These are phyloP conservation scores for Aptenodytes patagonicus DNA, from an alignment of 2,113 vertebrate genomes.

Conservation along the genomic window DNA sequence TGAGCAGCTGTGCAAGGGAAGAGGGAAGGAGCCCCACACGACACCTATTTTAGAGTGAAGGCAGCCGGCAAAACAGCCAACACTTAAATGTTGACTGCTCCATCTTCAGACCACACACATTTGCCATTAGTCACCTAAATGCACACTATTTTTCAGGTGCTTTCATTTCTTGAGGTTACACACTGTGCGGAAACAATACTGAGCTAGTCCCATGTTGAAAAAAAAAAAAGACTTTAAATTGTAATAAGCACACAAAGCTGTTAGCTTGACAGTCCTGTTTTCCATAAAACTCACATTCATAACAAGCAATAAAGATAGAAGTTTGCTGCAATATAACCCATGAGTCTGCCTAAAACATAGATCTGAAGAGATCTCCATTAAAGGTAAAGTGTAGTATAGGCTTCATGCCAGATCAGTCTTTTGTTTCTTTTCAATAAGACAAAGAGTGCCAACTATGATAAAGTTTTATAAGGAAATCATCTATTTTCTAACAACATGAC, in stretches of 20 bases:
- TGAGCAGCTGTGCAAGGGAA: neutral
- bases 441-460: slow-evolving; percentile 24
- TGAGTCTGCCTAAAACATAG: neutral
- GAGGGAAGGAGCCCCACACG: neutral
- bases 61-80: neutral
- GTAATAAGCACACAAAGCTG: neutral
- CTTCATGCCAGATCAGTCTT: slow-evolving; percentile 26
- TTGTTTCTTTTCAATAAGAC: slow-evolving; percentile 46
- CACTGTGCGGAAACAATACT: neutral
- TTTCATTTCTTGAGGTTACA: neutral
- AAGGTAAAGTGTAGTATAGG: slow-evolving; percentile 22
- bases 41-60: neutral
- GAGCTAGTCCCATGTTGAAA: neutral
- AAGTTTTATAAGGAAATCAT: slow-evolving; percentile 32
- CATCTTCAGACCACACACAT: slow-evolving; percentile 16
- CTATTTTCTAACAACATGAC: neutral
- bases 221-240: neutral
- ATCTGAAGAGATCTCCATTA: slow-evolving; percentile 16
- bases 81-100: neutral
- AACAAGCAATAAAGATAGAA: slow-evolving; percentile 31
- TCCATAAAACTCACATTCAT: slow-evolving; percentile 46
- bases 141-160: neutral
- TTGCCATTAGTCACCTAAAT: neutral
- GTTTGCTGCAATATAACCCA: neutral
- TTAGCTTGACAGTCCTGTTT: slow-evolving; percentile 28